Evolutionary conservation across 1,140 invertebrate species (phyloP), one percentile per base, ranked within the genome.

Genomic region (Lethocerus indicus): DNA sequence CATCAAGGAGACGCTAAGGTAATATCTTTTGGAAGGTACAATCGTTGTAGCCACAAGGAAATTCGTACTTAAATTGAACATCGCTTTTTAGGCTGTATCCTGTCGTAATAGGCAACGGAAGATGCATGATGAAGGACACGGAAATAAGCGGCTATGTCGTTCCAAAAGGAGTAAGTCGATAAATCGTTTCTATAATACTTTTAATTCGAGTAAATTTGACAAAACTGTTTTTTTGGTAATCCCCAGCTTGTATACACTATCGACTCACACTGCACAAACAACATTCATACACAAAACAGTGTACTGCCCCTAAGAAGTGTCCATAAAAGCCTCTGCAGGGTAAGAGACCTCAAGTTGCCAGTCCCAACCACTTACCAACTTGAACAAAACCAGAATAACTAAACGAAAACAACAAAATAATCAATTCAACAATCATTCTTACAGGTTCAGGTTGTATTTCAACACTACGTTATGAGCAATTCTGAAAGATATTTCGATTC

Each of bases 1-100:
- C 60, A 77, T 94, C 9, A 91, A 89, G 63, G 89, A 94, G 72
- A 81, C 84, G 3, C 71, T 92, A 54, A 76, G 87, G 86, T 87
- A 65, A 55, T 53, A 28, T 24, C 3, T 43, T n/a, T n/a, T n/a
- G n/a, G n/a, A n/a, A n/a, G n/a, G n/a, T n/a, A n/a, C n/a, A n/a
- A n/a, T n/a, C n/a, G n/a, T n/a, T n/a, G n/a, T n/a, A n/a, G n/a
- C n/a, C n/a, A 43, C n/a, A 4, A 43, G 16, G 9, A 7, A 9
- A 18, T 18, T 9, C 6, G 21, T 21, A 27, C 18, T 27, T 5
- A 18, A 47, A 32, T n/a, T 36, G 7, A 36, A 36, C 3, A 21
- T 50, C 45, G 16, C 23, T 3, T 45, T 44, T 13, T 49, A 63
- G 85, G 62, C 76, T 93, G 67, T 85, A 81, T 63, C 87, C 88